Conservation (phyloP, 2,797 vertebrate genomes). For the Pantherophis vulpinus region DNA sequence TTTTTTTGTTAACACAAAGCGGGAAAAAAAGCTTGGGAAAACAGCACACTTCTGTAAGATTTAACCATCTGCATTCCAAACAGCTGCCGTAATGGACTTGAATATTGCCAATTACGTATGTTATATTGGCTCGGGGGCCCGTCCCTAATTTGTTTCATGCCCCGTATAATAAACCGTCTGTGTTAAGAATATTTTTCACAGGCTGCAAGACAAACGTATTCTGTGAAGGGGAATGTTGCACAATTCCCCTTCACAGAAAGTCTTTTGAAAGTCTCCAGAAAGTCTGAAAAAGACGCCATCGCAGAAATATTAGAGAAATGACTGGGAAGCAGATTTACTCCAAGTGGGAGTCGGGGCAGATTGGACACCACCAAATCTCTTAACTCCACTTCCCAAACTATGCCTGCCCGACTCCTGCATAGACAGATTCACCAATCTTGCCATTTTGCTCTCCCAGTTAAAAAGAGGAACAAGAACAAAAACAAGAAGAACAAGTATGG, state of each 20-base stretch:
- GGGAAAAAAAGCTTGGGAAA: constrained; percentile 50
- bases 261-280: constrained; percentile 38
- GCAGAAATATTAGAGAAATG: neutral
- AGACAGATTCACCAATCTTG: neutral
- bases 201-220: neutral
- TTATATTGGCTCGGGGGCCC: constrained; percentile 48
- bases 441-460: neutral
- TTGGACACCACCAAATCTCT: neutral
- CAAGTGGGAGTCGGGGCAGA: neutral
- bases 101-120: constrained; percentile 54
- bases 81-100: constrained; percentile 43
- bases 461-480: neutral
- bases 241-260: constrained; percentile 17
- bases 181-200: constrained; percentile 33
- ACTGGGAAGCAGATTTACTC: neutral
- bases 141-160: constrained; percentile 50
- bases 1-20: constrained; percentile 38
- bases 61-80: constrained; percentile 51
- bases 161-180: constrained; percentile 49
- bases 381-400: neutral
- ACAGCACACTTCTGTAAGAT: constrained; percentile 47
- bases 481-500: neutral
- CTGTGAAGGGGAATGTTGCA: neutral
- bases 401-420: neutral
- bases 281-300: neutral